Conservation (phyloP, 1,140 invertebrate species). For the Oncopeltus fasciatus region DNA sequence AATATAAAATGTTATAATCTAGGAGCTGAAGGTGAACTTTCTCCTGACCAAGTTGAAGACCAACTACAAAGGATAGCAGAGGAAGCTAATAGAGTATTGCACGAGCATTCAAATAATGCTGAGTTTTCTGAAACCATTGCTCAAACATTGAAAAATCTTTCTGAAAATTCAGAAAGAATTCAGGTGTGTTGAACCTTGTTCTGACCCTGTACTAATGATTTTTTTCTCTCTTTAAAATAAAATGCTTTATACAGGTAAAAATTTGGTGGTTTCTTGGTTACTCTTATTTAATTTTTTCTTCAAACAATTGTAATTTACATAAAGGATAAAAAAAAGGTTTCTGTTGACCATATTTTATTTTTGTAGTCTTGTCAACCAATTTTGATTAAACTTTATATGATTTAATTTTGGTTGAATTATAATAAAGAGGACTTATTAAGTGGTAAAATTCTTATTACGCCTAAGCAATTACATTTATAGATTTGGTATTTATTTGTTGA, state of each 20-base stretch:
- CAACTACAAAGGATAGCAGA: constrained; percentile 33
- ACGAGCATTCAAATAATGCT: constrained; percentile 20
- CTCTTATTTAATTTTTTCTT: too few species aligned
- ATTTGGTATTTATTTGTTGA: too few species aligned
- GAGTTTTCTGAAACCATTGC: constrained; percentile 33
- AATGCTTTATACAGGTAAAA: not conserved
- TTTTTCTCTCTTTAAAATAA: not conserved
- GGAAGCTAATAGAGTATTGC: constrained; percentile 23
- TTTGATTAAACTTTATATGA: too few species aligned
- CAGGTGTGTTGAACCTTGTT: constrained; percentile 24
- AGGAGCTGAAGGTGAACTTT: constrained; percentile 21
- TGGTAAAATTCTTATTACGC: too few species aligned
- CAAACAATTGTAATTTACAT: too few species aligned
- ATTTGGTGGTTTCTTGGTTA: too few species aligned
- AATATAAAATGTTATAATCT: not conserved
- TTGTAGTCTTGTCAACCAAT: too few species aligned
- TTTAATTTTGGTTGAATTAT: too few species aligned
- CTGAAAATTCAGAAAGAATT: constrained; percentile 30
- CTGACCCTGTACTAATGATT: not conserved
- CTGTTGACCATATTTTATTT: too few species aligned
- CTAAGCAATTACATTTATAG: too few species aligned
- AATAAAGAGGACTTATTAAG: too few species aligned
- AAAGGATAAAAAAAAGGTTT: too few species aligned
- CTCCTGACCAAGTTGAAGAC: constrained; percentile 15
- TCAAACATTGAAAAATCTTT: constrained; percentile 33